Base-by-base conservation (phyloP, 2,888 invertebrate species). In the Pristionchus arcanus region DNA sequence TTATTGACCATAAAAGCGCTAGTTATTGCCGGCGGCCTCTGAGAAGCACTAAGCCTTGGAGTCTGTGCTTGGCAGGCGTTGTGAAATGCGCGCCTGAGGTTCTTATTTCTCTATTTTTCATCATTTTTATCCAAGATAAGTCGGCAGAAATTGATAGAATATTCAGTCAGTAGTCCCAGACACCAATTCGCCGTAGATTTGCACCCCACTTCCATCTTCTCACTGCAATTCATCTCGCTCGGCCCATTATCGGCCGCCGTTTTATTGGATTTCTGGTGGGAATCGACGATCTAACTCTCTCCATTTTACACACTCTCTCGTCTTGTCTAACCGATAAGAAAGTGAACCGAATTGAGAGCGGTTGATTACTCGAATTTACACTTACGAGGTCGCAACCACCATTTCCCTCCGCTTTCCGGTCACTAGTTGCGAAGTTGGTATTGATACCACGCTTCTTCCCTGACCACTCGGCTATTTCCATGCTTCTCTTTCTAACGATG, bases 1-100 rank as follows among this genome's bases (percentile, higher is more conserved):
- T 63, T 63, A 63, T 63, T 63, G 63, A 63, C 63, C 63, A 63
- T 63, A 63, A 63, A 63, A 63, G 25, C 63, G 63, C 63, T n/a
- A 63, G 25, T 63, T 25, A 63, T 63, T n/a, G n/a, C n/a, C 63
- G 5, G 9, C 59, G n/a, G 25, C 9, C n/a, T 63, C 63, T 63
- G 25, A 63, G 63, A 63, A 63, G 63, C n/a, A 63, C 63, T 55
- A 55, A 53, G 19, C 21, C 19, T 4, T 63, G 63, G n/a, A 63
- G 63, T 63, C 63, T 63, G n/a, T 63, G 25, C 63, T n/a, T 63
- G 63, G 1, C 63, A 63, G 63, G 63, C 63, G n/a, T 63, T 63
- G n/a, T 63, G 63, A n/a, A 63, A n/a, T n/a, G 63, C 63, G n/a
- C 63, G 63, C 63, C 11, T n/a, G 63, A 63, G 63, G 3, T 63